phyloP scores from a whole-genome alignment of 2,113 vertebrate genomes.

The Gorilla gorilla region DNA sequence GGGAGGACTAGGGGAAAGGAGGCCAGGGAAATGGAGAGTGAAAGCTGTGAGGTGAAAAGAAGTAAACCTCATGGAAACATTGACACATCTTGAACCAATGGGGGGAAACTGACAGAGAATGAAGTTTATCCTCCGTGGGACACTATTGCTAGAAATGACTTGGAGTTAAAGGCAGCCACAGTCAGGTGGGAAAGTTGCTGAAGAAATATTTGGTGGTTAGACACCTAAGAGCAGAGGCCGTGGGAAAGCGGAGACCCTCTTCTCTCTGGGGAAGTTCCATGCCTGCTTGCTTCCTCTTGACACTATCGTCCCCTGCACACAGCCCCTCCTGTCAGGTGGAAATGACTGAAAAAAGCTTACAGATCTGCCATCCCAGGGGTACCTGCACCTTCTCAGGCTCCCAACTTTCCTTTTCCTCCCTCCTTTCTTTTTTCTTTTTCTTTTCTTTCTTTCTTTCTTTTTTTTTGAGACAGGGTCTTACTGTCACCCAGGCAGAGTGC shows the following conservation, averaged over 20 bases:
- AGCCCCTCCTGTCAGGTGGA: not conserved
- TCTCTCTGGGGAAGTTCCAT: not conserved
- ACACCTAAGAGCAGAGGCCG: not conserved
- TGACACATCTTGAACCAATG: fast-evolving
- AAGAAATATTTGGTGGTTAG: not conserved
- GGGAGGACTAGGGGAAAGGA: too few relatives aligned
- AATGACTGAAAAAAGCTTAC: not conserved
- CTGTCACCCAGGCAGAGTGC: too few relatives aligned
- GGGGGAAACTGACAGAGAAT: not conserved
- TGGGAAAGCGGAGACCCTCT: constrained; percentile 44
- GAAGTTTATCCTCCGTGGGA: not conserved
- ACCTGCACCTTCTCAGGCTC: not conserved
- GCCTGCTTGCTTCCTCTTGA: constrained; percentile 1
- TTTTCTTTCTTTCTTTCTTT: too few relatives aligned
- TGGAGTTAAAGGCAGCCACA: not conserved
- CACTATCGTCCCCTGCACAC: fast-evolving
- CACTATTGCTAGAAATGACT: not conserved
- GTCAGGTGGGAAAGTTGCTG: not conserved
- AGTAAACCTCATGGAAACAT: not conserved
- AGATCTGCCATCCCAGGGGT: not conserved
- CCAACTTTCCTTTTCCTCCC: not conserved
- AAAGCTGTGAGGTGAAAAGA: not conserved
- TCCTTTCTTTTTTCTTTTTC: too few relatives aligned
- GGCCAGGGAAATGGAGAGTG: not conserved
- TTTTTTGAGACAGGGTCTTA: too few relatives aligned